phyloP scores from a whole-genome alignment of 1,140 invertebrate genomes.

The Trinorchestia longiramus region DNA sequence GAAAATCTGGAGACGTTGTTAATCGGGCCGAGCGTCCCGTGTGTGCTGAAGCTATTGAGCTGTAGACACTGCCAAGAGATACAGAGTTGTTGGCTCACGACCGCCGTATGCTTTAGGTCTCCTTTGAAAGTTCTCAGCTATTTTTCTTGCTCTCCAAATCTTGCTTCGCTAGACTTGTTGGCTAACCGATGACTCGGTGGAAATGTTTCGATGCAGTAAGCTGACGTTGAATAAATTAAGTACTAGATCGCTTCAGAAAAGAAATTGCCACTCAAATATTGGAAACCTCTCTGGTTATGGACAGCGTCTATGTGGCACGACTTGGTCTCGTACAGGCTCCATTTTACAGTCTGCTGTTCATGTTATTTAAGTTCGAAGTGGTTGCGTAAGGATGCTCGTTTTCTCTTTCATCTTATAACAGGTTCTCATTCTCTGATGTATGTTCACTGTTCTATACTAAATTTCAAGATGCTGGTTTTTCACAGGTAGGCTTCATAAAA shows the following conservation, averaged over 20 bases:
- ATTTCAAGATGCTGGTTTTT: too few relatives aligned
- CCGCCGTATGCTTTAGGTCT: background rate
- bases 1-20: background rate
- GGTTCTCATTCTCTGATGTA: background rate
- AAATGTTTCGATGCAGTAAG: background rate
- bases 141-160: background rate
- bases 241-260: background rate
- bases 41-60: slow-evolving; percentile 40
- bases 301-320: background rate
- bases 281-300: background rate
- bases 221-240: background rate
- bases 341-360: background rate
- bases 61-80: slow-evolving; percentile 33
- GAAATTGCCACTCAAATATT: background rate
- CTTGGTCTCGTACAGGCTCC: background rate
- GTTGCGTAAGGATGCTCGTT: background rate
- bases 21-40: background rate
- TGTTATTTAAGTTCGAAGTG: too few relatives aligned
- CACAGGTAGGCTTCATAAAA: too few relatives aligned
- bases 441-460: background rate
- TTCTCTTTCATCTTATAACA: background rate
- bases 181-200: background rate
- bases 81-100: slow-evolving; percentile 31
- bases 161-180: background rate
- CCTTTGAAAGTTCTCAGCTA: background rate